Evolutionary conservation across 1,140 invertebrate species (phyloP).

Genomic region (Drosophila obscura): DNA sequence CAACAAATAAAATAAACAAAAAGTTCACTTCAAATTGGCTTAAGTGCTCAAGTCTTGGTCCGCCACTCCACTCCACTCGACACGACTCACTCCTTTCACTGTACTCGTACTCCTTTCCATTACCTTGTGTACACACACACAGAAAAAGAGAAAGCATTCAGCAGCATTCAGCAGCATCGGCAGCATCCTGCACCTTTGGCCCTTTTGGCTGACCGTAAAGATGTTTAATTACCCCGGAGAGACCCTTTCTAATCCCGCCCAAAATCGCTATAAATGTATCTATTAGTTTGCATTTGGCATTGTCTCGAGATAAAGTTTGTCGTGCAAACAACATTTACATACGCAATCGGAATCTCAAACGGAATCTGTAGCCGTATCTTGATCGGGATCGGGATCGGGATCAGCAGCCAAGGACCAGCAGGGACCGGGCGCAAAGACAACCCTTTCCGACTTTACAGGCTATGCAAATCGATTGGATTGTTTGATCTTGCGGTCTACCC

Average conservation of each 20-base stretch:
- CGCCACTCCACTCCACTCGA: background rate
- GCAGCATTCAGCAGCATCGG: conserved; percentile 2
- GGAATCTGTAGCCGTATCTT: background rate
- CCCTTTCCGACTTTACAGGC: conserved; percentile 40
- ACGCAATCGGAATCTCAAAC: conserved; percentile 31
- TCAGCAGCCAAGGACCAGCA: background rate
- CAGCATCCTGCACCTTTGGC: conserved; percentile 48
- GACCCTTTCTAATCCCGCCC: conserved; percentile 38
- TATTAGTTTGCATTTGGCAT: conserved; percentile 74
- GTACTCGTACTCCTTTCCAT: background rate
- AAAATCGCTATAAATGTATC: conserved; percentile 68
- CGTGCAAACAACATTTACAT: conserved; percentile 77
- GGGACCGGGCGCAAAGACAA: conserved; percentile 29
- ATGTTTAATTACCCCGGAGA: conserved; percentile 57
- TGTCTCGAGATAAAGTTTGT: conserved; percentile 64
- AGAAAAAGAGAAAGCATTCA: background rate
- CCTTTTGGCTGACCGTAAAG: conserved; percentile 55
- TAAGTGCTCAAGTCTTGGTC: conserved; percentile 45
- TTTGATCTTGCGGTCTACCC: conserved; percentile 57
- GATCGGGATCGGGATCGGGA: conserved; percentile 1
- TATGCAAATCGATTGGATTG: conserved; percentile 50
- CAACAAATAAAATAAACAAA: conserved; percentile 47
- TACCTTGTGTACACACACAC: conserved; percentile 9
- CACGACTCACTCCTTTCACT: background rate
- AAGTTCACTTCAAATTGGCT: conserved; percentile 57